phyloP scores from a whole-genome alignment of 1,140 invertebrate genomes.

The Drosophila busckii region DNA sequence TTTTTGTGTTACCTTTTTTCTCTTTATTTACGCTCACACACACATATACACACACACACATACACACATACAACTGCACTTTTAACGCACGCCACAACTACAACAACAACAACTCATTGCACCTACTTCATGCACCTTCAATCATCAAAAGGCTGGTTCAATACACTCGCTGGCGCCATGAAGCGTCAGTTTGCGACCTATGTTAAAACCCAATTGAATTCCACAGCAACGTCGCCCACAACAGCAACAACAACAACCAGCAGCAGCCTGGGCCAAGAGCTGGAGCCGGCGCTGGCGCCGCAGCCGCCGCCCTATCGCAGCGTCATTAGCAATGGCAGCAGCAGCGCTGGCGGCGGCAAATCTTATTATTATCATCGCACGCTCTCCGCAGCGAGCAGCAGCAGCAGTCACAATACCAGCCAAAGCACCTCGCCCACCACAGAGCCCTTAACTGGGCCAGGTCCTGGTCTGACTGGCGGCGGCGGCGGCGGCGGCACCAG shows the following conservation, averaged over 20 bases:
- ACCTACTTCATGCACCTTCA: slow-evolving; percentile 17
- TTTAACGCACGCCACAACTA: slow-evolving; percentile 12
- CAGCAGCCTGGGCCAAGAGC: too few species aligned
- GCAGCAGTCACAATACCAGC: slow-evolving; percentile 64
- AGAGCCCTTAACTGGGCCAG: slow-evolving; percentile 34
- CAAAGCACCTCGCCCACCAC: slow-evolving; percentile 68
- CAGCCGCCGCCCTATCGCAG: slow-evolving; percentile 69
- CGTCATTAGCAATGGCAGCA: slow-evolving; percentile 37
- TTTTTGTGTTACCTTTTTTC: slow-evolving; percentile 33
- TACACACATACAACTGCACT: slow-evolving; percentile 13
- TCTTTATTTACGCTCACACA: slow-evolving; percentile 12
- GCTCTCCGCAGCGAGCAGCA: slow-evolving; percentile 61
- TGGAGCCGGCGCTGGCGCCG: too few species aligned
- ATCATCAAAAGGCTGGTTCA: slow-evolving; percentile 81
- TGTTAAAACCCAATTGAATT: slow-evolving; percentile 85
- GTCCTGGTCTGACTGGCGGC: neutral
- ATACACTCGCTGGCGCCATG: slow-evolving; percentile 82
- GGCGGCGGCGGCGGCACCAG: slow-evolving; percentile 10
- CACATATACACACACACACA: slow-evolving; percentile 6
- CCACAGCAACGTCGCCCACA: slow-evolving; percentile 57
- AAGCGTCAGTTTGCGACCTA: slow-evolving; percentile 87
- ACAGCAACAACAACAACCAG: slow-evolving; percentile 10
- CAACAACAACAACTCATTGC: slow-evolving; percentile 6
- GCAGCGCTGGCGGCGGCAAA: slow-evolving; percentile 28
- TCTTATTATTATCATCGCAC: slow-evolving; percentile 68